Evolutionary conservation across 2,797 vertebrate genomes (phyloP).

Genomic region (Periophthalmus magnuspinnatus): DNA sequence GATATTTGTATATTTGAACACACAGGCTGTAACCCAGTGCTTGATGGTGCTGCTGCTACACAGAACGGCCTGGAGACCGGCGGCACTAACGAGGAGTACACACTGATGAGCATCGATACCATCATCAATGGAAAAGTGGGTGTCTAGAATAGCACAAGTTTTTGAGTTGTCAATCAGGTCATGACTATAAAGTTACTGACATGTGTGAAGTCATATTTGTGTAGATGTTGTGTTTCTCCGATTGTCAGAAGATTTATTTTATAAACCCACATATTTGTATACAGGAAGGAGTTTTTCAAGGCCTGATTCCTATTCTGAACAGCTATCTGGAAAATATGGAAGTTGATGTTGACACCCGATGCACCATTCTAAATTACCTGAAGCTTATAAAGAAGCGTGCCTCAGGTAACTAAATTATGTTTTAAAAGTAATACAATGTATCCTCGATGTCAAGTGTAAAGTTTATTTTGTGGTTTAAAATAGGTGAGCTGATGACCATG

Average conservation of each 20-base stretch:
- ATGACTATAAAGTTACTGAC: background rate
- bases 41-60: constrained; percentile 81
- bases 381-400: constrained; percentile 98
- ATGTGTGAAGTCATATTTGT: background rate
- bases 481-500: constrained; percentile 96
- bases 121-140: constrained; percentile 97
- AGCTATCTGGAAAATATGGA: constrained; percentile 98
- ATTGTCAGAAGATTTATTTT: background rate
- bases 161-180: background rate
- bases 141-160: background rate
- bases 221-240: background rate
- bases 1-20: background rate
- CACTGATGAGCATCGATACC: constrained; percentile 94
- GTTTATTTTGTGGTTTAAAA: background rate
- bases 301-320: constrained; percentile 95
- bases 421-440: background rate
- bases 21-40: constrained; percentile 85
- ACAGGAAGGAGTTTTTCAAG: constrained; percentile 95
- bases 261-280: background rate
- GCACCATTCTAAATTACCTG: constrained; percentile 96
- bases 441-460: background rate
- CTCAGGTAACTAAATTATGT: constrained; percentile 80
- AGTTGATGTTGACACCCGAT: constrained; percentile 96
- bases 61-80: constrained; percentile 80
- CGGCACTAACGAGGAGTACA: constrained; percentile 81